Conservation (phyloP, 30 jellyfish, hydroid and myxozoan genomes). For the Aurelia aurita complex sp. Pacific region DNA sequence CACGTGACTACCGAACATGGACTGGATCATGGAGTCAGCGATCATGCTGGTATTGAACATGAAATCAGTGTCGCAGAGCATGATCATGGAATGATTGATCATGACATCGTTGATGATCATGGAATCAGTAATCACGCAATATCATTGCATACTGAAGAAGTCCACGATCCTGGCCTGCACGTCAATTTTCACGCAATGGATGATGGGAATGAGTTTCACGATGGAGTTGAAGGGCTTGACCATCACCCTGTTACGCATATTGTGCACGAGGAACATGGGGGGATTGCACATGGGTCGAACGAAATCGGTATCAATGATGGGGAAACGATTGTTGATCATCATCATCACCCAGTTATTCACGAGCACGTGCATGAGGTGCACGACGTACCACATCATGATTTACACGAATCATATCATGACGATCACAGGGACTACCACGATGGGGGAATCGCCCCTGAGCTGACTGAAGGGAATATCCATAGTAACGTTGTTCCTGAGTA, state of each 20-base stretch:
- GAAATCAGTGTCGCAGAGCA: slow-evolving; percentile 1
- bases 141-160: slow-evolving; percentile 5
- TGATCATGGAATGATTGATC: not conserved
- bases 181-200: slow-evolving; percentile 43
- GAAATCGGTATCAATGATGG: slow-evolving; percentile 8
- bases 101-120: slow-evolving; percentile 22
- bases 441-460: slow-evolving; percentile 46
- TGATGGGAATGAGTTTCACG: slow-evolving; percentile 16
- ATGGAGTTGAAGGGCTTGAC: slow-evolving; percentile 9
- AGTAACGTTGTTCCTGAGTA: slow-evolving; percentile 65
- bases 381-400: slow-evolving; percentile 40
- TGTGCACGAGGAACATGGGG: slow-evolving; percentile 12
- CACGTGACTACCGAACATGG: not conserved
- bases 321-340: slow-evolving; percentile 34
- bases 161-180: slow-evolving; percentile 58
- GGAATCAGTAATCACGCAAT: slow-evolving; percentile 23
- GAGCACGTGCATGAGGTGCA: slow-evolving; percentile 9
- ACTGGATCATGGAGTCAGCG: slow-evolving; percentile 19
- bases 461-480: slow-evolving; percentile 17
- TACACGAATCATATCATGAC: slow-evolving; percentile 29
- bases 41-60: slow-evolving; percentile 17
- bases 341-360: slow-evolving; percentile 4
- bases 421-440: slow-evolving; percentile 48
- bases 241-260: slow-evolving; percentile 2
- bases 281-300: slow-evolving; percentile 22